phyloP scores from a whole-genome alignment of 2,888 invertebrate species.

The Pteria penguin region DNA sequence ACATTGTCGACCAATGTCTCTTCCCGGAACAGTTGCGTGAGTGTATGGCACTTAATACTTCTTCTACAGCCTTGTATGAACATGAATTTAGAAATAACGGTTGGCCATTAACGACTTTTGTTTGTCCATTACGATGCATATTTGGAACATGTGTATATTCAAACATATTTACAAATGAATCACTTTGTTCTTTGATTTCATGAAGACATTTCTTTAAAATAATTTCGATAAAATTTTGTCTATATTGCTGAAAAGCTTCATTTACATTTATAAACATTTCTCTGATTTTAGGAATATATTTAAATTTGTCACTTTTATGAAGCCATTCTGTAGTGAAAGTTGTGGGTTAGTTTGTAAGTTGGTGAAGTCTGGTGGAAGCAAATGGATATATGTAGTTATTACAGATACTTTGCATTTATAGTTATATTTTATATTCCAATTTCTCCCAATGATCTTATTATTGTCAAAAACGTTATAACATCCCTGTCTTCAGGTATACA shows the following conservation, averaged over 20 bases:
- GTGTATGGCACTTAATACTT: neutral
- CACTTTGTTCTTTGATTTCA: neutral
- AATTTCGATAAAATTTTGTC: no score
- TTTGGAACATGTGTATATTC: neutral
- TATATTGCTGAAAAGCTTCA: no score
- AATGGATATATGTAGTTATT: neutral
- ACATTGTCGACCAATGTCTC: neutral
- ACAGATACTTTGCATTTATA: neutral
- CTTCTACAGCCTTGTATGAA: neutral
- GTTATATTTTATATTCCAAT: neutral
- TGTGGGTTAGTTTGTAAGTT: neutral
- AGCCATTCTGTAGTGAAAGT: neutral
- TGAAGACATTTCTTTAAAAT: neutral
- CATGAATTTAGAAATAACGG: neutral
- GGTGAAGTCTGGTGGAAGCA: neutral
- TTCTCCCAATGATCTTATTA: neutral
- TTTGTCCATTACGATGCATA: neutral
- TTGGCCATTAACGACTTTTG: neutral
- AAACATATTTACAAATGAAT: neutral
- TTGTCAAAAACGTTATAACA: conserved; percentile 4
- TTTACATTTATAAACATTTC: no score
- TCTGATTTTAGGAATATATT: no score
- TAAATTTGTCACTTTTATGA: neutral
- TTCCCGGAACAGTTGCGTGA: neutral
- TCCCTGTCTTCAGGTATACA: neutral